Conservation (phyloP, 2,113 vertebrate genomes). For the Columbina picui region DNA sequence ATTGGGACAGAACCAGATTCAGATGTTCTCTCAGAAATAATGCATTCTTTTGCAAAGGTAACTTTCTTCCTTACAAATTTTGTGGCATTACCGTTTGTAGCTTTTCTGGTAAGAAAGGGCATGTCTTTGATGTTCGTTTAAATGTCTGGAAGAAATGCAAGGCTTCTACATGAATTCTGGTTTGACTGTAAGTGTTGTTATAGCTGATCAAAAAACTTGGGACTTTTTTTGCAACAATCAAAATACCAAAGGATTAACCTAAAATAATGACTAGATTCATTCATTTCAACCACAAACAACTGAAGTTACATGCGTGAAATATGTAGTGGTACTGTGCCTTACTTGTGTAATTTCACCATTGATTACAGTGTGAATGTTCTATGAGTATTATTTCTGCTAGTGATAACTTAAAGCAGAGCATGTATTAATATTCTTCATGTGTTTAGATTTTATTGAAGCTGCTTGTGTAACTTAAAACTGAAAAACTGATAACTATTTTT, state of each 20-base stretch:
- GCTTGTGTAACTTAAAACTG: not conserved
- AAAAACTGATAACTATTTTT: conserved; percentile 25
- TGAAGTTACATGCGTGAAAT: not conserved
- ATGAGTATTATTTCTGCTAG: not conserved
- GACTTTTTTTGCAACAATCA: not conserved
- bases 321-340: not conserved
- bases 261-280: not conserved
- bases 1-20: conserved; percentile 97
- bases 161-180: not conserved
- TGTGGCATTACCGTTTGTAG: fast-evolving
- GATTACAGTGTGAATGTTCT: not conserved
- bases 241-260: not conserved
- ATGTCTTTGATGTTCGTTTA: not conserved
- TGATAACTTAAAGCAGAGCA: not conserved
- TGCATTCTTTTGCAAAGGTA: conserved; percentile 99
- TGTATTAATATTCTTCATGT: not conserved
- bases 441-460: not conserved
- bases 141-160: not conserved
- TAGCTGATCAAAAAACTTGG: not conserved
- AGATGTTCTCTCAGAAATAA: conserved; percentile 96
- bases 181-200: not conserved
- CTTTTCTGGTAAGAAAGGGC: not conserved
- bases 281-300: not conserved
- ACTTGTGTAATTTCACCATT: not conserved
- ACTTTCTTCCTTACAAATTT: not conserved